Percentiles rank a stretch among this genome's conserved stretches.
phyloP scores from a whole-genome alignment of 2,113 vertebrate genomes.

The Chaetura pelagica region DNA sequence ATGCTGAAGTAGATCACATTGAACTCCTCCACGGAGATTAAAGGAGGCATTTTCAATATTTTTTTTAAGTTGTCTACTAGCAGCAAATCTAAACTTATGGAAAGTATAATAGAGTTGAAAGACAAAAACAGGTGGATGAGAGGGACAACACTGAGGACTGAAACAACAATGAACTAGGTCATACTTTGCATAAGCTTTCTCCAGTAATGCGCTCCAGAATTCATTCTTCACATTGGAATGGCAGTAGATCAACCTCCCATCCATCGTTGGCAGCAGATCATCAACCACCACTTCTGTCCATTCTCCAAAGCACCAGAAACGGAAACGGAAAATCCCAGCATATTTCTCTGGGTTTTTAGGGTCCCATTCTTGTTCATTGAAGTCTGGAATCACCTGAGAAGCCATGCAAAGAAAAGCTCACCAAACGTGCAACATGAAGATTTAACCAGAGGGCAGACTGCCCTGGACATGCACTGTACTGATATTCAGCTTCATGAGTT shows the following conservation, averaged over 20 bases:
- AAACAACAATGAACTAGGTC: not conserved
- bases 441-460: not conserved
- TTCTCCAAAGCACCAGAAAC: conserved; percentile 91
- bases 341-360: conserved; percentile 80
- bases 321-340: conserved; percentile 92
- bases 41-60: not conserved
- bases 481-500: not conserved
- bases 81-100: not conserved
- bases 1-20: not conserved
- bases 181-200: conserved; percentile 95
- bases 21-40: not conserved
- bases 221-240: conserved; percentile 87
- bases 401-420: not conserved
- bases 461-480: not conserved
- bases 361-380: conserved; percentile 91
- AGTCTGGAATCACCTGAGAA: conserved; percentile 87
- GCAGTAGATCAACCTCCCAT: conserved; percentile 88
- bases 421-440: not conserved
- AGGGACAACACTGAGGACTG: not conserved
- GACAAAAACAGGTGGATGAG: not conserved
- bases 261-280: conserved; percentile 89
- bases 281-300: conserved; percentile 95
- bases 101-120: not conserved
- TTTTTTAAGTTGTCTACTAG: not conserved
- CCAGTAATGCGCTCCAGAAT: conserved; percentile 92